A percentile compares a stretch with the other conserved stretches of the same genome.
Conservation (phyloP, 1,140 invertebrate species). For the Meteorus sp. region DNA sequence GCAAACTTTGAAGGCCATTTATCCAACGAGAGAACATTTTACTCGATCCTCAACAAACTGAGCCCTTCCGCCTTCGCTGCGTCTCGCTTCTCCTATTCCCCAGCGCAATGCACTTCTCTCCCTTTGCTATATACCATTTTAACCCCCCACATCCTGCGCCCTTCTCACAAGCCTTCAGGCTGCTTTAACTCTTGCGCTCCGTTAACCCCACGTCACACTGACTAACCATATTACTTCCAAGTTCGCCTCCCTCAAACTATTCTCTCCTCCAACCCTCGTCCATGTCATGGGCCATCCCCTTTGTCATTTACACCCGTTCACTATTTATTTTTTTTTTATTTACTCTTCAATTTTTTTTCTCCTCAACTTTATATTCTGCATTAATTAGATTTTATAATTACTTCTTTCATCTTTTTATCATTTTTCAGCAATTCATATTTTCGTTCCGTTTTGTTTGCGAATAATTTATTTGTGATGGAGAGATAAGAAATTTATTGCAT, state of each 20-base stretch:
- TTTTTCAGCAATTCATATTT: no score
- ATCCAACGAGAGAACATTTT: conserved; percentile 29
- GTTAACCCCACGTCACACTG: conserved; percentile 22
- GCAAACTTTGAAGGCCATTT: conserved; percentile 34
- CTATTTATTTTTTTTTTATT: no score
- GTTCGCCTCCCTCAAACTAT: neutral
- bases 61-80: conserved; percentile 1
- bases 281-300: neutral
- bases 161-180: neutral
- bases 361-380: no score
- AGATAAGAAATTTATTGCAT: no score
- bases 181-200: conserved; percentile 13
- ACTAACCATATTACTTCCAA: conserved; percentile 11
- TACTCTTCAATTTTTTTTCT: no score
- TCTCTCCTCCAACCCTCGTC: neutral
- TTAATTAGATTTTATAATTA: no score
- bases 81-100: no score
- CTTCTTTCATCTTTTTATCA: no score
- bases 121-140: conserved; percentile 6
- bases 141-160: neutral
- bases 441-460: no score
- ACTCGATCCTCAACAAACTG: conserved; percentile 23
- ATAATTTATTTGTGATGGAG: no score
- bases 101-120: no score
- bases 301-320: neutral